Base-by-base conservation (phyloP, 2,888 invertebrate genomes). In the Julus scandinavius region DNA sequence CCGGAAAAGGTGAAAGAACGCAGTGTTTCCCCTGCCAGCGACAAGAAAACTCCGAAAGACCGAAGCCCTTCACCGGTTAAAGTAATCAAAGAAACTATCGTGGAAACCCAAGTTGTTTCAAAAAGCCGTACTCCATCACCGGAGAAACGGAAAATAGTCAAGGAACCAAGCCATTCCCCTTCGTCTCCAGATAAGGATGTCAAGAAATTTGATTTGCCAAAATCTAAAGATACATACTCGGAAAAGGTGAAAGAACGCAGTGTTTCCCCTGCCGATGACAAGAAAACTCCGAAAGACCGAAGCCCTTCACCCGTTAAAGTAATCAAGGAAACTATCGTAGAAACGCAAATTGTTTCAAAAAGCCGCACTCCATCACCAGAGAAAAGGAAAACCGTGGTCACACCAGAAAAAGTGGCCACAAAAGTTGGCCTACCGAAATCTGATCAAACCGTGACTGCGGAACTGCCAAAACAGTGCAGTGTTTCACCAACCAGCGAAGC, bases 61-160 rank as follows among this genome's bases (percentile, higher is more conserved):
- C 72, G 72, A 7, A 86, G 86, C 15, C 50, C 86, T 29, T 86
- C 86, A 20, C 72, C 72, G 29, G 11, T 9, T 29, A 72, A 72
- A 50, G 29, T 4, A 50, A 20, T 54, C 38, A 86, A 86, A 29
- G 38, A 49, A n/a, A 86, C 86, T n/a, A 17, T 86, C 38, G 29
- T 54, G 38, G 49, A 86, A 29, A 45, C 85, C 0, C 5, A 41
- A 20, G n/a, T 72, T 29, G 20, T 17, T 38, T 13, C 63, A 9
- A 87, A 87, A 20, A 63, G 29, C 49, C 38, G 72, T 5, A 87
- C 45, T 20, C 72, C 80, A 20, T 87, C 87, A 80, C 87, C 87
- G 2, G 87, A 87, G 40, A 87, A 58, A 40, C 38, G 41, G 38
- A 87, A 87, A 13, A 2, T 11, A 4, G 80, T 80, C 72, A 72